These are phyloP conservation scores for Stichopus horrens DNA, from an alignment of 53 echinoderm and acorn worm species.

Conservation along the genomic window DNA sequence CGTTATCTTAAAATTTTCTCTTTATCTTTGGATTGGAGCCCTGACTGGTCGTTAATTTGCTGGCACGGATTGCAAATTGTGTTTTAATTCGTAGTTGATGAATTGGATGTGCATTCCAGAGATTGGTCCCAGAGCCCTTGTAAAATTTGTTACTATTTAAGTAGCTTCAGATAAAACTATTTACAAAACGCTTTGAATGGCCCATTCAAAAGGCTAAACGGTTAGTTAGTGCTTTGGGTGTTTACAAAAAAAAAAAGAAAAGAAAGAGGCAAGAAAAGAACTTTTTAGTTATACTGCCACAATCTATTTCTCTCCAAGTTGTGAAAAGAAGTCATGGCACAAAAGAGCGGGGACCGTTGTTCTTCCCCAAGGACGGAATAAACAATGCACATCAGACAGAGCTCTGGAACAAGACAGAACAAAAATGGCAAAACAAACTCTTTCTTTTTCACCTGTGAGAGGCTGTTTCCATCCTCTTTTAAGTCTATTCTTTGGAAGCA, in stretches of 20 bases:
- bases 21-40: no score
- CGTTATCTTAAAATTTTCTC: no score
- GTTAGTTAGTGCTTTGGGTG: background rate
- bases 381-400: background rate
- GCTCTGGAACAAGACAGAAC: background rate
- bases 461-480: background rate
- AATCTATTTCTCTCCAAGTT: background rate
- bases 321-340: background rate
- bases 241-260: no score
- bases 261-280: no score
- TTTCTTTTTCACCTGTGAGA: background rate
- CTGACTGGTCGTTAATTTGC: no score
- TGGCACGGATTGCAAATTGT: no score
- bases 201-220: background rate
- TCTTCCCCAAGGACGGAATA: constrained; percentile 5
- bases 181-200: background rate
- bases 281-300: background rate
- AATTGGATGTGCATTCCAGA: no score
- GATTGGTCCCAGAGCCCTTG: no score
- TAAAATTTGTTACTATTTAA: no score
- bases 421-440: constrained; percentile 30
- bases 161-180: background rate
- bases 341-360: background rate
- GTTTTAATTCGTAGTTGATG: no score
- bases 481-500: constrained; percentile 14